Evolutionary conservation across 2,113 vertebrate species (phyloP), one percentile per base, ranked within the genome.

Genomic region (Aythya baeri): DNA sequence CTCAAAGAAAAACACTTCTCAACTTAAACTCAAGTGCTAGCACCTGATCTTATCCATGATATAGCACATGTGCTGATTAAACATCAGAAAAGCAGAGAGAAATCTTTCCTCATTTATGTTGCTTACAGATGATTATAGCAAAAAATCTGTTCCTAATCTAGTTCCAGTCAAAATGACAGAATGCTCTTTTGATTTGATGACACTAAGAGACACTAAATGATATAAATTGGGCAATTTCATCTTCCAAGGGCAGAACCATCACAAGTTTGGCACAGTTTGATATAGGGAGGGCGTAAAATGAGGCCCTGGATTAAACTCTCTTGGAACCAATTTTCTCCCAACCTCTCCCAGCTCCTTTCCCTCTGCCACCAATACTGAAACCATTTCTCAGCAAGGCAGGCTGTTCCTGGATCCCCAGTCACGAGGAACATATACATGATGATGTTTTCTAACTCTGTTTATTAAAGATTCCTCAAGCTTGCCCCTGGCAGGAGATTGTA

Each of bases 391-490:
- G 46, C 78, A 79, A 63, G n/a, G 57, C 77, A 73, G 22, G 25
- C 50, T 81, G 31, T 75, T 91, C 16, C 4, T 65, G 57, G 59
- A 34, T 93, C 57, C 71, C 83, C 82, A 62, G 63, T 83, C 16
- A 0, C 20, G 6, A 91, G 18, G 50, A 77, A 41, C 4, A 7
- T 79, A 66, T 54, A 76, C 13, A 76, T 58, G 61, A 91, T 67
- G 77, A 75, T 85, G 50, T 88, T 95, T 75, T 75, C 81, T 92
- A 85, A 84, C 75, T 93, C 74, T 74, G 46, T 81, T 90, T 89
- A 73, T n/a, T 94, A 84, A 96, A 93, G 93, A 97, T 96, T 96
- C 81, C 90, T 84, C 44, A 92, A 63, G 55, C 63, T 94, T 96
- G 93, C 96, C 88, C 85, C 83, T 66, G 97, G 97, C 44, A 1